These are phyloP conservation scores for Ctenopoma multispine DNA, from an alignment of 2,797 vertebrate species.

Conservation along the genomic window DNA sequence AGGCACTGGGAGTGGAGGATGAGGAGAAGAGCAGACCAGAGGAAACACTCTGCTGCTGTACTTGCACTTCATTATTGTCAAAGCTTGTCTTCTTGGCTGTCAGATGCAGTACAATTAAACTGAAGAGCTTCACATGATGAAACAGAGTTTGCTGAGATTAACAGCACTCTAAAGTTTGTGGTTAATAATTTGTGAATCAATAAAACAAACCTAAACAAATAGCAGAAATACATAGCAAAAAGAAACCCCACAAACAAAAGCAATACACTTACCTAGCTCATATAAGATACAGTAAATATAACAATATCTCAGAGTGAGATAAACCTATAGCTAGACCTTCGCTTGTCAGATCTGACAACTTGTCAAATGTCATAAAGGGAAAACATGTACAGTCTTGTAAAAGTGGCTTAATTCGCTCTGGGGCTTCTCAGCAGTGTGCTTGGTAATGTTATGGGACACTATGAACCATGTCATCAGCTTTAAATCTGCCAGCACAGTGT, in stretches of 20 bases:
- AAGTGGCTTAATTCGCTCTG: slow-evolving; percentile 22
- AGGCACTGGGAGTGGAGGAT: slow-evolving; percentile 9
- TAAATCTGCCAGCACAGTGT: slow-evolving; percentile 51
- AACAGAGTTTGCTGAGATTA: slow-evolving; percentile 20
- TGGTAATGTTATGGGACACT: slow-evolving; percentile 42
- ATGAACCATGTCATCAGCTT: slow-evolving; percentile 37
- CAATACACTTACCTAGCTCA: not conserved
- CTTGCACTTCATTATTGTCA: slow-evolving; percentile 58
- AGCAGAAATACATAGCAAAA: not conserved
- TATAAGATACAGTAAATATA: slow-evolving; percentile 4
- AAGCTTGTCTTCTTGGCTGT: slow-evolving; percentile 38
- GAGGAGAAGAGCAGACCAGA: slow-evolving; percentile 31
- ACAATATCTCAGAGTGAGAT: slow-evolving; percentile 18
- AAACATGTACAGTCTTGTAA: slow-evolving; percentile 12
- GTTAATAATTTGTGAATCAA: slow-evolving; percentile 19
- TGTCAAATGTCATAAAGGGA: slow-evolving; percentile 23
- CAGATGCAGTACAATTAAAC: slow-evolving; percentile 25
- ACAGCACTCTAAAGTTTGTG: slow-evolving; percentile 37
- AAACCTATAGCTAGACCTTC: not conserved
- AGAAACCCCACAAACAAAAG: slow-evolving; percentile 17
- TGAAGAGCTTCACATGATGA: slow-evolving; percentile 30
- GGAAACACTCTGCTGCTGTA: slow-evolving; percentile 44
- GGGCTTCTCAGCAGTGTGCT: slow-evolving; percentile 23
- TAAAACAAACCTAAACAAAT: slow-evolving; percentile 23
- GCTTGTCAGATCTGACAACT: slow-evolving; percentile 12